These are phyloP conservation scores for Drosophila nr. medialis DNA, from an alignment of 2,888 invertebrate genomes.

Conservation along the genomic window DNA sequence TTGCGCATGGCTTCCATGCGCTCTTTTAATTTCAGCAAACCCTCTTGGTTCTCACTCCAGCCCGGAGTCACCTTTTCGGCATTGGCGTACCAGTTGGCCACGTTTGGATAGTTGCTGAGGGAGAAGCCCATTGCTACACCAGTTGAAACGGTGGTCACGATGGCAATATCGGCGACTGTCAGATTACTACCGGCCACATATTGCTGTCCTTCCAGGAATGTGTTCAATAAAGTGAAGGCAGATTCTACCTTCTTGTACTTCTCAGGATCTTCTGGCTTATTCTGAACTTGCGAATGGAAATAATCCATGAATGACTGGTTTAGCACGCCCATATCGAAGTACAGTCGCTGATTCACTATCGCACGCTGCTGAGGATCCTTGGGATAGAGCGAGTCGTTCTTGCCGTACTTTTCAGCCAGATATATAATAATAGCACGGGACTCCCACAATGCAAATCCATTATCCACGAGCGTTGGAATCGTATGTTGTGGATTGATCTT, in stretches of 20 bases:
- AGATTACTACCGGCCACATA: constrained; percentile 90
- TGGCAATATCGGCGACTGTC: constrained; percentile 91
- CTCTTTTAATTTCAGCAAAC: constrained; percentile 85
- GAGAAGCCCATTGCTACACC: constrained; percentile 88
- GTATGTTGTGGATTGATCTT: constrained; percentile 93
- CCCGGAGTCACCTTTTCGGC: constrained; percentile 87
- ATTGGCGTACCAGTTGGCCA: constrained; percentile 87
- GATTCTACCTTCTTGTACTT: constrained; percentile 89
- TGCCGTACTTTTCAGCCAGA: constrained; percentile 91
- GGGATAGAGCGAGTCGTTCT: constrained; percentile 90
- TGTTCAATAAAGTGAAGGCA: constrained; percentile 89
- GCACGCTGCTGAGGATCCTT: constrained; percentile 91
- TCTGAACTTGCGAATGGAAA: constrained; percentile 87
- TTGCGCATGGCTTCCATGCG: constrained; percentile 34
- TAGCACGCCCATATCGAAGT: constrained; percentile 91
- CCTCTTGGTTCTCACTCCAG: constrained; percentile 86
- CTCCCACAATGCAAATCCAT: constrained; percentile 92
- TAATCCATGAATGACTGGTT: constrained; percentile 89
- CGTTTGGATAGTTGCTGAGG: constrained; percentile 88
- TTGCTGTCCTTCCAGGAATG: constrained; percentile 89
- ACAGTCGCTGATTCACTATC: constrained; percentile 91
- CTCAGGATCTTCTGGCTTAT: constrained; percentile 88
- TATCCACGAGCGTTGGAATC: constrained; percentile 92
- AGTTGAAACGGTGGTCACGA: constrained; percentile 89
- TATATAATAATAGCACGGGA: constrained; percentile 93